Evolutionary conservation across 35 echinoderm and acorn worm genomes (phyloP).

Genomic region (Ophioderma brevispina): DNA sequence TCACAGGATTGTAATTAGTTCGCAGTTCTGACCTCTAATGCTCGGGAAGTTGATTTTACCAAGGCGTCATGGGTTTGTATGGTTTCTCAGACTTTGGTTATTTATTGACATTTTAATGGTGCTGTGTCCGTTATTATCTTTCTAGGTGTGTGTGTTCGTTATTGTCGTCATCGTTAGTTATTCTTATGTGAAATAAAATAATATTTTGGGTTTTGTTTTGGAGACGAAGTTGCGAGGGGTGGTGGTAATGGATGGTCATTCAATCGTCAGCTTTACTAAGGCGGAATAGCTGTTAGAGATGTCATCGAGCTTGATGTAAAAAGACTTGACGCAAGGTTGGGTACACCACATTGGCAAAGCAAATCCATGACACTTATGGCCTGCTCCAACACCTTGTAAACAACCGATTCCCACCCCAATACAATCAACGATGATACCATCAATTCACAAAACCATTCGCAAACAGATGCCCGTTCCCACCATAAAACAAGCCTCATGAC

Average conservation of each 20-base stretch:
- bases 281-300: neutral
- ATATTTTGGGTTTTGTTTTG: neutral
- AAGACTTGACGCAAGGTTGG: neutral
- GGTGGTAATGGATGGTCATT: neutral
- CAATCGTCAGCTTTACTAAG: neutral
- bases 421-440: neutral
- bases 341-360: neutral
- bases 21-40: neutral
- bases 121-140: neutral
- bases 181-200: too few relatives aligned
- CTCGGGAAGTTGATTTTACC: neutral
- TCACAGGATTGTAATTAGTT: neutral
- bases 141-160: neutral
- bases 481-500: neutral
- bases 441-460: neutral
- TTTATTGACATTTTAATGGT: neutral
- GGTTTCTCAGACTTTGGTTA: neutral
- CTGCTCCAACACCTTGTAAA: neutral
- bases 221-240: neutral
- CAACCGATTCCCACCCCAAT: neutral
- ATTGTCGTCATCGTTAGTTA: neutral
- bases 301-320: too few relatives aligned
- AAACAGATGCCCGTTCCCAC: neutral
- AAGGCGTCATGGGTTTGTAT: neutral
- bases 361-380: neutral